phyloP scores from a whole-genome alignment of 2,888 invertebrate species.

The Axea sp. region DNA sequence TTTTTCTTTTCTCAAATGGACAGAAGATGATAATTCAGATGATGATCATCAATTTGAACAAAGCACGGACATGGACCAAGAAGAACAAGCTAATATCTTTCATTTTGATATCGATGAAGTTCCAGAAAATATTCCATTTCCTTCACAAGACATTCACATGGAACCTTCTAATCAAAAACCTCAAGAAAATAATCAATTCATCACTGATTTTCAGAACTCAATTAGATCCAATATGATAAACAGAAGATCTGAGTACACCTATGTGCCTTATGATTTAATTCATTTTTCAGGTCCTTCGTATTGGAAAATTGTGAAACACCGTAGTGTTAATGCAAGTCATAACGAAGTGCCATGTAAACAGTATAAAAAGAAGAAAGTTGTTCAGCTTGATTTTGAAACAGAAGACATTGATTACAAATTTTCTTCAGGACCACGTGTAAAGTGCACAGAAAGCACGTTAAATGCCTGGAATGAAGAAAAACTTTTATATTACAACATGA shows the following conservation, averaged over 20 bases:
- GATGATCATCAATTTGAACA: constrained; percentile 54
- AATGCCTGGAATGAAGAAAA: constrained; percentile 37
- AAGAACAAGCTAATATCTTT: constrained; percentile 62
- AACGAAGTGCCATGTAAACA: constrained; percentile 62
- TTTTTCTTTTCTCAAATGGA: constrained; percentile 84
- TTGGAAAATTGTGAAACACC: constrained; percentile 84
- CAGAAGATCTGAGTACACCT: constrained; percentile 71
- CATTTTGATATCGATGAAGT: constrained; percentile 75
- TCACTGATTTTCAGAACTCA: constrained; percentile 68
- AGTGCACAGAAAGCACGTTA: constrained; percentile 11
- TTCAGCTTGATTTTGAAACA: constrained; percentile 43
- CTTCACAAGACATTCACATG: constrained; percentile 44
- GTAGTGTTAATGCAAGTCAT: neutral
- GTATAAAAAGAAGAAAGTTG: constrained; percentile 63
- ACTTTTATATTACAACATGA: neutral
- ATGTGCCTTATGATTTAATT: constrained; percentile 66
- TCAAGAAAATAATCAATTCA: constrained; percentile 56
- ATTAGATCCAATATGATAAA: constrained; percentile 48
- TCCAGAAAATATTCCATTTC: constrained; percentile 60
- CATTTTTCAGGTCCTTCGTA: constrained; percentile 91
- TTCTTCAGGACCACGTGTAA: neutral
- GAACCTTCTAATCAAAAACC: too few species aligned
- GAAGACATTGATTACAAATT: neutral
- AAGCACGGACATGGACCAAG: constrained; percentile 72
- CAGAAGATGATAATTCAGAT: constrained; percentile 79